Base-by-base conservation (phyloP, 35 echinoderm and acorn worm species). In the Hemicentrotus pulcherrimus region DNA sequence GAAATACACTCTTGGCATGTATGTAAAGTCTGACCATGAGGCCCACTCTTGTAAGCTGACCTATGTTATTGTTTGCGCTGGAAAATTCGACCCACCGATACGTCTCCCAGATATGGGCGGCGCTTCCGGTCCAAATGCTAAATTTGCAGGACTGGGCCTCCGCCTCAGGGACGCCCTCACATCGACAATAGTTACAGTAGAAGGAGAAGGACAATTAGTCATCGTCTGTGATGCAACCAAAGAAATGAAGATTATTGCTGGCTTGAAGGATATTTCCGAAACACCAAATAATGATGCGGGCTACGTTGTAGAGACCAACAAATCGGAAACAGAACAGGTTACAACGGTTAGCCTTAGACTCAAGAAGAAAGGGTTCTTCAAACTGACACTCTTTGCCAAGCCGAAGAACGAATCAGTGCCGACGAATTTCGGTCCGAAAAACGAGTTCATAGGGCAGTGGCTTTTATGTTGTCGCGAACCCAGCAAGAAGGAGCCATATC, bases 191-290 rank as follows among this genome's bases (percentile, higher is more conserved):
- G 30, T 50, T 47, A 93, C 91, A 12, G 19, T 11, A 31, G 46
- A 93, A 22, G 91, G 91, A 58, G 91, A 93, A 31, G 91, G 91
- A 5, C 46, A 93, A 47, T 9, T 93, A 13, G n/a, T 55, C 11
- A 31, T 93, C 14, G 6, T 4, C 11, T n/a, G 46, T 47, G 46
- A 47, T 47, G 4, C 28, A 12, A 8, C 16, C 2, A 93, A 47
- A 58, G 46, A 58, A 3, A 58, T 31, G 5, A 58, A 58, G 91
- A 14, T 93, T 22, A 47, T 31, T 58, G 48, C 46, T 31, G 91
- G 48, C 46, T 48, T 93, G 91, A 93, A 93, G 48, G 46, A 93
- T 58, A 46, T 48, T 31, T 46, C 91, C 48, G 91, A 58, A 13
- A 19, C 91, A 93, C 48, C 19, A 58, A 47, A 58, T 24, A 47